Conservation (phyloP, 2,113 vertebrate genomes). For the Chaenogobius annularis region DNA sequence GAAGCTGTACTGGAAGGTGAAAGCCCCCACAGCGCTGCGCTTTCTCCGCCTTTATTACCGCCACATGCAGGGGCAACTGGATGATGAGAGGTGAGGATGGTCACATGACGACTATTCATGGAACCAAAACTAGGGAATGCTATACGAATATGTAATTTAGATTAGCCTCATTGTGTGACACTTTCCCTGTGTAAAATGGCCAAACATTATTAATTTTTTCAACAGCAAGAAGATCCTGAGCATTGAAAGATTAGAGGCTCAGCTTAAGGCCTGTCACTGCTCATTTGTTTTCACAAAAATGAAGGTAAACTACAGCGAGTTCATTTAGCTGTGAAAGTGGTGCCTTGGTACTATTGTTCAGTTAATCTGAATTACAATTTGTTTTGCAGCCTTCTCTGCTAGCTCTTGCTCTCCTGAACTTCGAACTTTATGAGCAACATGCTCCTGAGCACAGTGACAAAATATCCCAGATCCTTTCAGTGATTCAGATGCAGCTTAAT, state of each 20-base stretch:
- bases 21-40: conserved; percentile 86
- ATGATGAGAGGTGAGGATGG: conserved; percentile 82
- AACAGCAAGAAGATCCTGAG: conserved; percentile 81
- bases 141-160: conserved; percentile 22
- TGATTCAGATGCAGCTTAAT: conserved; percentile 83
- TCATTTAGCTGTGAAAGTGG: not conserved
- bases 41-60: conserved; percentile 88
- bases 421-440: conserved; percentile 86
- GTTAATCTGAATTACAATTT: not conserved
- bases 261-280: conserved; percentile 94
- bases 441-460: conserved; percentile 76
- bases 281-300: conserved; percentile 91
- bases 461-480: conserved; percentile 78
- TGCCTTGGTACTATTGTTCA: not conserved
- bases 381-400: conserved; percentile 87
- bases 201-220: conserved; percentile 32
- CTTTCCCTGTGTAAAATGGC: not conserved
- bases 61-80: conserved; percentile 80
- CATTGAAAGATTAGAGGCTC: conserved; percentile 91
- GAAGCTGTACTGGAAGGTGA: conserved; percentile 91
- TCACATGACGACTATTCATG: conserved; percentile 32
- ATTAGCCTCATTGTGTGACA: conserved; percentile 13
- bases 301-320: conserved; percentile 78
- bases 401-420: conserved; percentile 84
- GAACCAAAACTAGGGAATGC: conserved; percentile 22